Base-by-base conservation (phyloP, 2,888 invertebrate genomes). In the Molorchus minor region DNA sequence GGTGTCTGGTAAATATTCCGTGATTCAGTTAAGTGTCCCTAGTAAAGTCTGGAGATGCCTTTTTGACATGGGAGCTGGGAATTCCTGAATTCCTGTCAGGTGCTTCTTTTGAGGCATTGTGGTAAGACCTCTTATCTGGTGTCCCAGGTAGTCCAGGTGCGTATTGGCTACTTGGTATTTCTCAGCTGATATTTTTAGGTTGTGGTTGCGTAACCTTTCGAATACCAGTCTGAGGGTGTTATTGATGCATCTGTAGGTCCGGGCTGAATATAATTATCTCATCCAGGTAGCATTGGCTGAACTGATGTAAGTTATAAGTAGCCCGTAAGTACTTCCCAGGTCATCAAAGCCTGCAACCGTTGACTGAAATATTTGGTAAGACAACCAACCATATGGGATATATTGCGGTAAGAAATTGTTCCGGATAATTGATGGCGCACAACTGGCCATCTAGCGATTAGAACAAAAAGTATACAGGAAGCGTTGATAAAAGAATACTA, bases 1-100 rank as follows among this genome's bases (percentile, higher is more conserved):
- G 4, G 40, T 7, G 16, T 15, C n/a, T n/a, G n/a, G n/a, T n/a
- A n/a, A n/a, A n/a, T n/a, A n/a, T n/a, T n/a, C n/a, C n/a, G n/a
- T n/a, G n/a, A 57, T n/a, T 52, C 52, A 57, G 19, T 57, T 58
- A 17, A 16, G 41, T 1, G 46, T 38, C 8, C 47, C 54, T 4
- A 58, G 19, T 29, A 58, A 58, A 1, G 20, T 19, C 13, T 55
- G 58, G 12, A 49, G 51, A 17, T 56, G 49, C 13, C 19, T 41
- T n/a, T 41, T 49, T 2, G 43, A 44, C 8, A 3, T n/a, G 2
- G 52, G 53, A 1, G 17, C 10, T 7, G 16, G 4, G 19, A 20
- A 51, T 8, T 25, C 16, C 8, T 20, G 7, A 1, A 57, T 41
- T 4, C 44, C 16, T 16, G 1, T 0, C 1, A 46, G 1, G 12